Evolutionary conservation across 2,888 invertebrate genomes (phyloP).

Genomic region (Eledone cirrhosa): DNA sequence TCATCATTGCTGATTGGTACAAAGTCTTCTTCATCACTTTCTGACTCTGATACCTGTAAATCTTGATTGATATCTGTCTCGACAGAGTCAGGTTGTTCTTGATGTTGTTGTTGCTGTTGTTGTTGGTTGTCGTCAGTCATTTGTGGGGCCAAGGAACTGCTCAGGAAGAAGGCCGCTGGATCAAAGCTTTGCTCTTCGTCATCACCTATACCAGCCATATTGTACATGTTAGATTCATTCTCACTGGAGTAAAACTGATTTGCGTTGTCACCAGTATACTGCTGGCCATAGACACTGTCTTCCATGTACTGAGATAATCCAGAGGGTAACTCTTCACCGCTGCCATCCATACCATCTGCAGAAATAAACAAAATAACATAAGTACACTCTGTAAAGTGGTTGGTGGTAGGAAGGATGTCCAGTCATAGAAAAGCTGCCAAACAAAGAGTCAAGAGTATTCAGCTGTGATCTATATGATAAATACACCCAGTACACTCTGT

Average conservation of each 20-base stretch:
- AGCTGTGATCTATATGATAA: too few relatives aligned
- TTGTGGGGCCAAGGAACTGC: constrained; percentile 53
- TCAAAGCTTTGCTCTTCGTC: constrained; percentile 60
- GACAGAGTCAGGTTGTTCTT: constrained; percentile 30
- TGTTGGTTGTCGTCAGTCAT: constrained; percentile 44
- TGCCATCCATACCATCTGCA: constrained; percentile 13
- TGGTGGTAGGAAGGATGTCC: too few relatives aligned
- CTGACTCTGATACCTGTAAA: constrained; percentile 81
- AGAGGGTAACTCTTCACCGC: background rate
- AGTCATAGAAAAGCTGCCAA: too few relatives aligned
- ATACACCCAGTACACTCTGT: too few relatives aligned
- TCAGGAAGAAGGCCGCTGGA: constrained; percentile 59
- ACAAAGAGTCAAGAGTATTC: too few relatives aligned
- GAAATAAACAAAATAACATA: background rate
- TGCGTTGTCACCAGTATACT: constrained; percentile 31
- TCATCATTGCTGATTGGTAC: constrained; percentile 37
- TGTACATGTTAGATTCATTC: background rate
- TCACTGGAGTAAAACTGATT: constrained; percentile 10
- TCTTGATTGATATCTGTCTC: constrained; percentile 77
- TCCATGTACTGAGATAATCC: background rate
- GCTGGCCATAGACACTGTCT: constrained; percentile 14
- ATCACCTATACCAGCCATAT: constrained; percentile 9
- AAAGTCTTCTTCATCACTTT: constrained; percentile 61
- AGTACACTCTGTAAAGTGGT: too few relatives aligned
- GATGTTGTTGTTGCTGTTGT: constrained; percentile 37